Evolutionary conservation across 1,140 invertebrate genomes (phyloP).

Genomic region (Bemisia tabaci): DNA sequence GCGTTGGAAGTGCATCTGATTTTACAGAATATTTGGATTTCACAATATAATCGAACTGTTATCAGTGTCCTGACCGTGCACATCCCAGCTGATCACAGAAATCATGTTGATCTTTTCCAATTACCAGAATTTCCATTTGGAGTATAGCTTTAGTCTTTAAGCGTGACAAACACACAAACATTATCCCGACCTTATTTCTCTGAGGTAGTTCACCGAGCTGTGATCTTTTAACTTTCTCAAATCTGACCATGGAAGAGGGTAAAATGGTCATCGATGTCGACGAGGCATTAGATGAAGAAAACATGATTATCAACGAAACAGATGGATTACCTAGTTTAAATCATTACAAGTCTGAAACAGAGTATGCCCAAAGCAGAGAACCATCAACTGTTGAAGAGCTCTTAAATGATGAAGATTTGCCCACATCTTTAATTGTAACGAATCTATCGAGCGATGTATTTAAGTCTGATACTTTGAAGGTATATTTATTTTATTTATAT

Average conservation of each 20-base stretch:
- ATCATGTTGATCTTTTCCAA: too few species aligned
- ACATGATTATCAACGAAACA: slow-evolving; percentile 57
- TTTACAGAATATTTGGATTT: too few species aligned
- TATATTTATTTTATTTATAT: slow-evolving; percentile 19
- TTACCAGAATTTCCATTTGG: too few species aligned
- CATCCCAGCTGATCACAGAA: too few species aligned
- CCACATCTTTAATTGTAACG: slow-evolving; percentile 77
- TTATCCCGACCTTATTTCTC: too few species aligned
- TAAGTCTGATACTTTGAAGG: slow-evolving; percentile 47
- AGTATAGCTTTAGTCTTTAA: too few species aligned
- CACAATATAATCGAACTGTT: too few species aligned
- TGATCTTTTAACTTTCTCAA: not conserved
- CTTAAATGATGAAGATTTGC: slow-evolving; percentile 60
- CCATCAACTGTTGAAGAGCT: slow-evolving; percentile 41
- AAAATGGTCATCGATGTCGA: slow-evolving; percentile 11
- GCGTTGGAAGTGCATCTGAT: too few species aligned
- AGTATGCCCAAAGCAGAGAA: slow-evolving; percentile 32
- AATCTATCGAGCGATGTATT: slow-evolving; percentile 72
- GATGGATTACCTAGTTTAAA: slow-evolving; percentile 70
- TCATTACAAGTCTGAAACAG: slow-evolving; percentile 42
- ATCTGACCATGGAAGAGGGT: slow-evolving; percentile 6
- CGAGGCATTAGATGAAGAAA: slow-evolving; percentile 16
- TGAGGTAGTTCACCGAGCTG: too few species aligned
- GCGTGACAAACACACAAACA: too few species aligned
- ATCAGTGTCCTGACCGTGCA: too few species aligned